Conservation (phyloP, 1,140 invertebrate genomes). For the Mactra quadrangularis region DNA sequence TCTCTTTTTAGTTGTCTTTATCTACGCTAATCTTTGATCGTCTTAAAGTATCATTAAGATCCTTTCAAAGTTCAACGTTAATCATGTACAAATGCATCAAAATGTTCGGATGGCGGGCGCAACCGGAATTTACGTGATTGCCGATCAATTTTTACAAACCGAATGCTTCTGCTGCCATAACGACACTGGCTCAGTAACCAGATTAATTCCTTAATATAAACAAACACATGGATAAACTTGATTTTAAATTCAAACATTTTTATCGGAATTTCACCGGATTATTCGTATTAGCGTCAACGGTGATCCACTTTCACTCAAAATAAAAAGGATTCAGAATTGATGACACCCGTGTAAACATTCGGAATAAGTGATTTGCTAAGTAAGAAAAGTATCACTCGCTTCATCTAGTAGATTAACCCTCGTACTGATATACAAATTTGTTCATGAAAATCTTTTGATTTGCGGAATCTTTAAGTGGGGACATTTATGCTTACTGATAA, state of each 20-base stretch:
- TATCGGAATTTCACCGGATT: conserved; percentile 61
- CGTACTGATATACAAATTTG: conserved; percentile 41
- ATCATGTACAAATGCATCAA: conserved; percentile 40
- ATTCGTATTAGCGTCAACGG: conserved; percentile 60
- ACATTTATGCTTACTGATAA: conserved; percentile 49
- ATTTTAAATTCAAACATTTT: conserved; percentile 64
- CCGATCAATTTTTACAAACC: conserved; percentile 50
- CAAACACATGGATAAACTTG: conserved; percentile 62
- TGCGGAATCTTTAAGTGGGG: conserved; percentile 43
- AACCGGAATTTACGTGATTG: conserved; percentile 41
- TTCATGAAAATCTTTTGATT: conserved; percentile 53
- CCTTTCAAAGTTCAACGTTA: conserved; percentile 47
- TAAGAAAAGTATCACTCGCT: conserved; percentile 49
- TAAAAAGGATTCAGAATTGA: conserved; percentile 63
- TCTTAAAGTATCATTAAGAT: conserved; percentile 33
- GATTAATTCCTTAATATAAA: conserved; percentile 63
- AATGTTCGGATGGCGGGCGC: conserved; percentile 35
- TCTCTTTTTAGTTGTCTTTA: conserved; percentile 36
- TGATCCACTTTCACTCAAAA: conserved; percentile 61
- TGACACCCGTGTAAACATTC: conserved; percentile 55
- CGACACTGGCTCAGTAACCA: conserved; percentile 32
- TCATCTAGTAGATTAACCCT: conserved; percentile 42
- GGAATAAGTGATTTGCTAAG: conserved; percentile 60
- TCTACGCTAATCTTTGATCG: conserved; percentile 48
- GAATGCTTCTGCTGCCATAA: conserved; percentile 55